These are phyloP conservation scores for Colletes gigas DNA, from an alignment of 1,140 invertebrate genomes.

Conservation along the genomic window DNA sequence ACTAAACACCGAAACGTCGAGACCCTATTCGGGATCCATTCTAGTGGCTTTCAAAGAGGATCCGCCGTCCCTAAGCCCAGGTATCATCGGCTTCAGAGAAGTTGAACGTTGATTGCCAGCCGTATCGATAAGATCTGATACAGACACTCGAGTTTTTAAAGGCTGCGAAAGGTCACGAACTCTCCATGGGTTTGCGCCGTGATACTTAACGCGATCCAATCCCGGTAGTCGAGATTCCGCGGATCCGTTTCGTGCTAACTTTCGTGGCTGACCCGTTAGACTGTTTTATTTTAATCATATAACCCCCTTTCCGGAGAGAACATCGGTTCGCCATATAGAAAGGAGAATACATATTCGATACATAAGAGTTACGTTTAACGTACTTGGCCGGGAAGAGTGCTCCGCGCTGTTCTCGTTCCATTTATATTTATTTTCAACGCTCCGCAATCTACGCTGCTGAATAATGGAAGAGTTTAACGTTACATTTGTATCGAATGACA, in stretches of 20 bases:
- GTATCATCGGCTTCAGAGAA: constrained; percentile 54
- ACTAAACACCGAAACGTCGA: constrained; percentile 52
- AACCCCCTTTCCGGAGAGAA: constrained; percentile 15
- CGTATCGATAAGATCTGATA: constrained; percentile 72
- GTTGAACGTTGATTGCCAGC: constrained; percentile 52
- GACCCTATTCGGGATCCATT: neutral
- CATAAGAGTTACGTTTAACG: neutral
- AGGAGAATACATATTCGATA: neutral
- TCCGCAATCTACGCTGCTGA: too few species aligned
- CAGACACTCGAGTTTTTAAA: constrained; percentile 66
- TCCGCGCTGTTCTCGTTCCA: too few species aligned
- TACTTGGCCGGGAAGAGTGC: too few species aligned
- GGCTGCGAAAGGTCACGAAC: constrained; percentile 69
- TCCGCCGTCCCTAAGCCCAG: constrained; percentile 40
- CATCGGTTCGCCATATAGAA: neutral
- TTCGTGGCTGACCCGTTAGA: neutral
- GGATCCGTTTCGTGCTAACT: constrained; percentile 30
- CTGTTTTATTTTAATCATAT: constrained; percentile 12
- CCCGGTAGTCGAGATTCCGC: constrained; percentile 13
- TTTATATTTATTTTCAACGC: too few species aligned
- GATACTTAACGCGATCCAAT: constrained; percentile 34
- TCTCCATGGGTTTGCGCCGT: constrained; percentile 51
- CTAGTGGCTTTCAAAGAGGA: constrained; percentile 56
- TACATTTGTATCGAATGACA: neutral
- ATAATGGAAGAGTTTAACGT: too few species aligned